phyloP scores from a whole-genome alignment of 2,888 invertebrate species.

The Siphonodentalium dalli region DNA sequence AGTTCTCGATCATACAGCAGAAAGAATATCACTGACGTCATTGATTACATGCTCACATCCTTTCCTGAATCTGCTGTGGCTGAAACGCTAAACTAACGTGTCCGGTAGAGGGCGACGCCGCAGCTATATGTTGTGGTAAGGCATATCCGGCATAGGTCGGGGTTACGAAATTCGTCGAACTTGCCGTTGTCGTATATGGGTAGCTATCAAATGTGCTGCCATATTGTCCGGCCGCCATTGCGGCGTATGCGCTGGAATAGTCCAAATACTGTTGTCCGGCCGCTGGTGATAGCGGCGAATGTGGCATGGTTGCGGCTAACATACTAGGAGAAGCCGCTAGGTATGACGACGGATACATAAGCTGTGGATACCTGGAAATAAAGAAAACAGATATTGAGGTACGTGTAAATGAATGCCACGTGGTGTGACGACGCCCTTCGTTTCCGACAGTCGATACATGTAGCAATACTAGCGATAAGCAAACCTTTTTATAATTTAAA shows the following conservation, averaged over 20 bases:
- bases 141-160: constrained; percentile 45
- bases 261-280: constrained; percentile 44
- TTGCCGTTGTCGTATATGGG: constrained; percentile 45
- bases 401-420: too few relatives aligned
- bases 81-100: too few relatives aligned
- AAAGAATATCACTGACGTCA: too few relatives aligned
- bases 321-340: constrained; percentile 38
- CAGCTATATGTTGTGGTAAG: constrained; percentile 47
- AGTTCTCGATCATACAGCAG: too few relatives aligned
- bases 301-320: constrained; percentile 40
- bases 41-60: constrained; percentile 45
- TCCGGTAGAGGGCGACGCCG: constrained; percentile 41
- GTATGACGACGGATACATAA: constrained; percentile 50
- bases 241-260: constrained; percentile 42
- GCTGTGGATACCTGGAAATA: constrained; percentile 46
- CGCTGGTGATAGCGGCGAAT: constrained; percentile 46
- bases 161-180: constrained; percentile 40
- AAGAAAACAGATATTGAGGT: constrained; percentile 13
- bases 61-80: constrained; percentile 52
- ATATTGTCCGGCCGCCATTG: constrained; percentile 34
- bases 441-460: too few relatives aligned
- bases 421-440: too few relatives aligned
- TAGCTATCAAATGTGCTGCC: constrained; percentile 42
- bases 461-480: too few relatives aligned
- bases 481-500: too few relatives aligned